Conservation (phyloP, 2,113 vertebrate genomes). For the Tyrannus savana region DNA sequence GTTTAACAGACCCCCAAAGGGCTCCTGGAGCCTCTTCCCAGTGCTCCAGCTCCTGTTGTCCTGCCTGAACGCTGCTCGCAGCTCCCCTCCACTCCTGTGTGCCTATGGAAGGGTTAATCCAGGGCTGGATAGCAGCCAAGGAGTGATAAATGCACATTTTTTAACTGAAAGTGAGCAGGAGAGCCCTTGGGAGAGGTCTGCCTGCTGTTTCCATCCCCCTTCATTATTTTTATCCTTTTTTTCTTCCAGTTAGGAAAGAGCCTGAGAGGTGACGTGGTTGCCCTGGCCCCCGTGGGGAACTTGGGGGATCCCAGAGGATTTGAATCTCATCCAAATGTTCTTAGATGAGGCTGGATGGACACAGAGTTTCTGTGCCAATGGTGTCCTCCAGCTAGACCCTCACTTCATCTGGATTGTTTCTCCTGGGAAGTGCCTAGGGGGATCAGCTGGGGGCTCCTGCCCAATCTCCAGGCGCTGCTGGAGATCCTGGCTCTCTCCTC, state of each 20-base stretch:
- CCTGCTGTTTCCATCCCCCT: not conserved
- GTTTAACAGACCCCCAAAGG: not conserved
- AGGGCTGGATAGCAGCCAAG: fast-evolving
- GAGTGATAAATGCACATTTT: not conserved
- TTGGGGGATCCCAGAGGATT: not conserved
- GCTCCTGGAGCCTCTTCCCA: not conserved
- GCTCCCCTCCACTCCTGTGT: not conserved
- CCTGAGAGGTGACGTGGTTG: not conserved
- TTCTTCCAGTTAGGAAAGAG: not conserved
- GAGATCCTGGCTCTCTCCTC: not conserved
- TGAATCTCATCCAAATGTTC: fast-evolving
- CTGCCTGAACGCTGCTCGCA: not conserved
- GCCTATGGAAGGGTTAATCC: not conserved
- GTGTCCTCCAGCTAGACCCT: not conserved
- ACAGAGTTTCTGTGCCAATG: fast-evolving
- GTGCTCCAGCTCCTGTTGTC: not conserved
- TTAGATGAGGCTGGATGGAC: fast-evolving
- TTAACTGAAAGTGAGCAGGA: not conserved
- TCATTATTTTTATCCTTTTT: not conserved
- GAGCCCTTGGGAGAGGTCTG: not conserved
- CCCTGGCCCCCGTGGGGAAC: too few species aligned
- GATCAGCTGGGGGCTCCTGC: not conserved
- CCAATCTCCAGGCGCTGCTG: not conserved
- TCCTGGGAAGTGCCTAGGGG: fast-evolving
- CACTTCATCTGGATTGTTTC: fast-evolving